phyloP scores from a whole-genome alignment of 2,113 vertebrate genomes.

The Narcine bancroftii region DNA sequence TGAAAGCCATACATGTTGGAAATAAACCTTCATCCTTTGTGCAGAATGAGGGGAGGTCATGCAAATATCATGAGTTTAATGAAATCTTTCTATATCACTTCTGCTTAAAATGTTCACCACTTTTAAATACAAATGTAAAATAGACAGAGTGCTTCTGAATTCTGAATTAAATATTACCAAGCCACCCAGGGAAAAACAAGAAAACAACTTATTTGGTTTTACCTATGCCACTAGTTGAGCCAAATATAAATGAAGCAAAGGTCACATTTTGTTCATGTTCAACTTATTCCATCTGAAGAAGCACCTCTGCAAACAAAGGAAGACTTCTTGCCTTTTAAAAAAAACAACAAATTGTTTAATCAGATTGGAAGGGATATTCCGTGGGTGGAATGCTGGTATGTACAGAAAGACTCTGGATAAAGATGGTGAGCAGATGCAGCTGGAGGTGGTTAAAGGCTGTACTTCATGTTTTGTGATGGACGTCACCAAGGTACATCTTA shows the following conservation, averaged over 20 bases:
- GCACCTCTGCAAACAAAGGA: background rate
- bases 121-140: background rate
- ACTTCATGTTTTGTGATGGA: conserved; percentile 14
- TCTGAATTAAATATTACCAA: background rate
- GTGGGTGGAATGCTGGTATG: conserved; percentile 33
- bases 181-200: background rate
- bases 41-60: background rate
- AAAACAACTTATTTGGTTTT: background rate
- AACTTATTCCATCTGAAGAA: background rate
- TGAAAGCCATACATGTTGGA: background rate
- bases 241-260: background rate
- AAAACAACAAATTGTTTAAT: conserved; percentile 14
- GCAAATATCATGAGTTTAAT: background rate
- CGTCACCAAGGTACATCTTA: background rate
- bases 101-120: background rate
- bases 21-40: background rate
- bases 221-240: background rate
- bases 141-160: background rate
- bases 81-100: background rate
- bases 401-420: conserved; percentile 11
- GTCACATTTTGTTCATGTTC: background rate
- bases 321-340: conserved; percentile 22
- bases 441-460: background rate
- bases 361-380: conserved; percentile 7
- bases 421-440: conserved; percentile 28